phyloP scores from a whole-genome alignment of 2,888 invertebrate genomes.

The Andrena camellia region DNA sequence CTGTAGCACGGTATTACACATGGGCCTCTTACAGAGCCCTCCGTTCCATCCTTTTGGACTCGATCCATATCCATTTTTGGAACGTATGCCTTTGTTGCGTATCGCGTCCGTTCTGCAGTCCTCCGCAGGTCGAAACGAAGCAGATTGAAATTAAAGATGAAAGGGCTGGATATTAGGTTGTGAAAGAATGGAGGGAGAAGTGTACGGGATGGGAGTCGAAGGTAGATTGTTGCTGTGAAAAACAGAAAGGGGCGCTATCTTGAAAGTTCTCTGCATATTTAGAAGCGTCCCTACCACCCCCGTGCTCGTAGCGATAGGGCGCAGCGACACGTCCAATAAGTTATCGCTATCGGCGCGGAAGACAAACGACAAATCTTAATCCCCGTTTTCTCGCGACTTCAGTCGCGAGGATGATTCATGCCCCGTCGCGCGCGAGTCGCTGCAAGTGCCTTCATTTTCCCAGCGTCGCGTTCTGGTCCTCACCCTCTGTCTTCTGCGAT shows the following conservation, averaged over 20 bases:
- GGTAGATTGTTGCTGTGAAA: background rate
- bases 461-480: conserved; percentile 9
- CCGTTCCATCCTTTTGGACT: background rate
- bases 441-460: conserved; percentile 52
- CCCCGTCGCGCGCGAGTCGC: conserved; percentile 65
- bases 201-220: background rate
- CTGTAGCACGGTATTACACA: background rate
- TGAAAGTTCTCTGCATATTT: no score
- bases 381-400: conserved; percentile 41
- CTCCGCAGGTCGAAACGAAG: background rate
- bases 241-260: background rate
- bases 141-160: conserved; percentile 26
- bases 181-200: background rate
- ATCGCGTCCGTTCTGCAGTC: background rate
- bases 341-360: conserved; percentile 28
- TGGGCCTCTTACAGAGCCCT: background rate
- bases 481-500: conserved; percentile 1
- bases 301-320: background rate
- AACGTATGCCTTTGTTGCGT: conserved; percentile 8
- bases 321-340: conserved; percentile 28
- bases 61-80: conserved; percentile 3
- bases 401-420: conserved; percentile 67
- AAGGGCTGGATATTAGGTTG: background rate
- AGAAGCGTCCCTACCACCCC: background rate
- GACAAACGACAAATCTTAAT: conserved; percentile 28